Percentiles rank a stretch among this genome's conserved stretches.
Conservation (phyloP, 1,140 invertebrate genomes). For the Atta texana region DNA sequence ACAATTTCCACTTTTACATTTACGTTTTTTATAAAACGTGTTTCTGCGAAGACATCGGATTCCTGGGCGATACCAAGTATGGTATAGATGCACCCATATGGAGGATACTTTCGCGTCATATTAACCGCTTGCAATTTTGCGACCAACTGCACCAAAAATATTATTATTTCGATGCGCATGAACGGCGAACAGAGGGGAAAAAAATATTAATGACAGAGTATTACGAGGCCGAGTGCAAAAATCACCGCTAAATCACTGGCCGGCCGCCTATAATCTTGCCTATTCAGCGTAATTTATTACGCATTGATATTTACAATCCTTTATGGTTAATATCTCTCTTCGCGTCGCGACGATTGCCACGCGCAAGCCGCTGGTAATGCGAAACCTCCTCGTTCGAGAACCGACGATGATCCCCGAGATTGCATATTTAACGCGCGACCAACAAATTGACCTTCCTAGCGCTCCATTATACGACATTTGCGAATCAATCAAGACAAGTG, state of each 20-base stretch:
- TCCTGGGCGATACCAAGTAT: background rate
- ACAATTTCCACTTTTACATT: slow-evolving; percentile 50
- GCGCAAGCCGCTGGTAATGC: slow-evolving; percentile 41
- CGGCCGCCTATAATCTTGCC: slow-evolving; percentile 56
- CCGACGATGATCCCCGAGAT: slow-evolving; percentile 53
- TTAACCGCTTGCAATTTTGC: slow-evolving; percentile 38
- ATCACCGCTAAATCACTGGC: slow-evolving; percentile 53
- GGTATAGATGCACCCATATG: background rate
- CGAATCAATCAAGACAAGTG: slow-evolving; percentile 56
- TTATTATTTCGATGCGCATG: slow-evolving; percentile 65
- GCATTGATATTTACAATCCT: slow-evolving; percentile 63
- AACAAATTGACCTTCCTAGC: slow-evolving; percentile 54
- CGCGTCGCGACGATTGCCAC: slow-evolving; percentile 55
- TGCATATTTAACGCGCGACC: slow-evolving; percentile 57
- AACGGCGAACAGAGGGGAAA: slow-evolving; percentile 8
- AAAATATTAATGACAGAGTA: slow-evolving; percentile 59
- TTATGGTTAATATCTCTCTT: slow-evolving; percentile 64
- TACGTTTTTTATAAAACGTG: background rate
- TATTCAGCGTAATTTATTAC: slow-evolving; percentile 66
- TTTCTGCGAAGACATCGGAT: slow-evolving; percentile 5
- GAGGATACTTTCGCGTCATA: slow-evolving; percentile 15
- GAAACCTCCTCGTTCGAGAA: slow-evolving; percentile 55
- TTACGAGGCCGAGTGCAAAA: slow-evolving; percentile 51
- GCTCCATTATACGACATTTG: slow-evolving; percentile 54
- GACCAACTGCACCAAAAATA: slow-evolving; percentile 52